Conservation (phyloP, 2,113 vertebrate genomes). For the Bolborhynchus lineola region DNA sequence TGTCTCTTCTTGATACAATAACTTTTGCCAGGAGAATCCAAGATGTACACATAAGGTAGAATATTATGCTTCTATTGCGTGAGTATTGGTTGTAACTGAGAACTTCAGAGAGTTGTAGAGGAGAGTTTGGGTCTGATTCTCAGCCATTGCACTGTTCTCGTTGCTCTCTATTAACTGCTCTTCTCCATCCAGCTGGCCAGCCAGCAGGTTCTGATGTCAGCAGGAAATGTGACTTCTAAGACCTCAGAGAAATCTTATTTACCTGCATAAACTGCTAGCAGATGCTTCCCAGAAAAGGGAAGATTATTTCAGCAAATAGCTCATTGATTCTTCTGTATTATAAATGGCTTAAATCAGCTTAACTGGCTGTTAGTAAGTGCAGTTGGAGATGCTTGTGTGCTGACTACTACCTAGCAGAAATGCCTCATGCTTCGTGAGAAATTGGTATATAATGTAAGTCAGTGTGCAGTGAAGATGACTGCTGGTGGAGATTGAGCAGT, state of each 20-base stretch:
- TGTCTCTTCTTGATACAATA: neutral
- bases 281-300: neutral
- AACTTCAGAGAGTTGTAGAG: neutral
- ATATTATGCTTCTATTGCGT: neutral
- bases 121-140: neutral
- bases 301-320: neutral
- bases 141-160: neutral
- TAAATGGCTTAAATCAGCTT: neutral
- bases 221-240: neutral
- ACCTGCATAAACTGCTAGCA: neutral
- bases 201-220: neutral
- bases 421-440: neutral
- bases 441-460: neutral
- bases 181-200: neutral
- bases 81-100: neutral
- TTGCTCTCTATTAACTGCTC: neutral
- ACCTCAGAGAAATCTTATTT: neutral
- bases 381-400: neutral
- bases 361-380: neutral
- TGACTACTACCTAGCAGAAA: neutral
- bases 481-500: neutral
- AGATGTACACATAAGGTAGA: accelerated
- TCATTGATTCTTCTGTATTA: neutral
- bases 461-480: neutral
- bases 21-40: neutral